Evolutionary conservation across 2,888 invertebrate species (phyloP), one percentile per base, ranked within the genome.

Genomic region (Cheilosia vulpina): DNA sequence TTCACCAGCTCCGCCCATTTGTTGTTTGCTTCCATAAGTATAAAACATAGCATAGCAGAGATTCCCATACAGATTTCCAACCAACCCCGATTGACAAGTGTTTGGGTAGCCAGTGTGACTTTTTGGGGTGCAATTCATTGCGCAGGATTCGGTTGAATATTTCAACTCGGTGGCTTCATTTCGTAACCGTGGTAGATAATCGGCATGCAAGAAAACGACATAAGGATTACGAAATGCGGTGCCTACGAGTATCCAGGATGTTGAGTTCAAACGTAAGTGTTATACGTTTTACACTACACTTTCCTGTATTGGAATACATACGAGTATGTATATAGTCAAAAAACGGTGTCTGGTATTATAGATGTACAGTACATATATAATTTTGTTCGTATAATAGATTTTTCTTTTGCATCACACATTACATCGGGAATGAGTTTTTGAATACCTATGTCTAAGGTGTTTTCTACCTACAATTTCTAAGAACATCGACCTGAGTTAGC

Each of bases 1-100:
- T 88, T 87, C 85, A 87, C 87, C 90, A 89, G 90, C 91, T 92
- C 91, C 91, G 92, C 91, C 91, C 91, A 90, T 90, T 90, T 90
- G 88, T 88, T 89, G 90, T 89, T 88, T 87, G 81, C 83, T 87
- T 87, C 75, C 87, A 81, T 78, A 69, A 79, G 83, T 69, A 73
- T 87, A 78, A 88, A 87, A 87, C 87, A 65, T 66, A 77, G 87
- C 82, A 88, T 88, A 89, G 88, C 88, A 89, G 88, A 88, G 88
- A 87, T 88, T 88, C 88, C 87, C 88, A 88, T 88, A 88, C 87
- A 87, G 69, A 89, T 88, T 21, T 88, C 88, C 89, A 81, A 68
- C 85, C 81, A 85, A 81, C 85, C 85, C 81, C 76, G 76, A 63
- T 62, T 76, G 55, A 76, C 71, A 76, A 85, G 53, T 72, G 66